Percentiles rank a stretch among this genome's conserved stretches.
Conservation (phyloP, 2,888 invertebrate species). For the Idaea straminata region DNA sequence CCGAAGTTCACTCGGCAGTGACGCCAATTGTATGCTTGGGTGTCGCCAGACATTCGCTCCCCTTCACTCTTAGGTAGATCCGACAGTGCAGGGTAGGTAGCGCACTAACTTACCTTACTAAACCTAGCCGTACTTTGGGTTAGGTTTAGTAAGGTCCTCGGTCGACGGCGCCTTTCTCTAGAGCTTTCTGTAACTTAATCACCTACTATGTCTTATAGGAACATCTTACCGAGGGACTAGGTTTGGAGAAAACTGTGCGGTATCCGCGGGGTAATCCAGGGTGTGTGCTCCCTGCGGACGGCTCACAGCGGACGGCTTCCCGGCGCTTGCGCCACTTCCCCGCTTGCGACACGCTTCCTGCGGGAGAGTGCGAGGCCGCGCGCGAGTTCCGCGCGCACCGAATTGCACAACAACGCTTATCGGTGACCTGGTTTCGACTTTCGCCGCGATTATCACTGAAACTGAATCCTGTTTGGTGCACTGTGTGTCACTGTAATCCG, state of each 20-base stretch:
- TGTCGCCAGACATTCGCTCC: slow-evolving; percentile 51
- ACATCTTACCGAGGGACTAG: slow-evolving; percentile 50
- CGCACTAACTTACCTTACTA: no score
- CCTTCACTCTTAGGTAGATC: slow-evolving; percentile 58
- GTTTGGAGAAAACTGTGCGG: slow-evolving; percentile 49
- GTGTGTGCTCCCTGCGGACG: slow-evolving; percentile 43
- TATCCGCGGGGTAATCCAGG: slow-evolving; percentile 61
- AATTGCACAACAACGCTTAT: slow-evolving; percentile 74
- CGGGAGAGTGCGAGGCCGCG: slow-evolving; percentile 76
- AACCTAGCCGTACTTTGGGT: slow-evolving; percentile 1
- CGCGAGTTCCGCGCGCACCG: slow-evolving; percentile 66
- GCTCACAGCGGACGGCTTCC: slow-evolving; percentile 64
- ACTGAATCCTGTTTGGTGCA: slow-evolving; percentile 71
- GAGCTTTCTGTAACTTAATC: slow-evolving; percentile 20
- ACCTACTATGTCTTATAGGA: background rate
- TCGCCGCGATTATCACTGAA: slow-evolving; percentile 64
- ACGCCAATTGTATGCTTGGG: slow-evolving; percentile 56
- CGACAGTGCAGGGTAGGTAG: slow-evolving; percentile 12
- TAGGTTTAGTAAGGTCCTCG: slow-evolving; percentile 3
- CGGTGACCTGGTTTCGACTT: slow-evolving; percentile 71
- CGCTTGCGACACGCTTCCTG: slow-evolving; percentile 76
- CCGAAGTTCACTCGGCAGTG: slow-evolving; percentile 65
- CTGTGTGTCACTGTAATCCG: slow-evolving; percentile 77
- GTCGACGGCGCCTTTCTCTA: slow-evolving; percentile 20
- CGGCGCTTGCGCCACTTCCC: slow-evolving; percentile 77